These are phyloP conservation scores for Neocrepidodera transversa DNA, from an alignment of 2,888 invertebrate species.

Conservation along the genomic window DNA sequence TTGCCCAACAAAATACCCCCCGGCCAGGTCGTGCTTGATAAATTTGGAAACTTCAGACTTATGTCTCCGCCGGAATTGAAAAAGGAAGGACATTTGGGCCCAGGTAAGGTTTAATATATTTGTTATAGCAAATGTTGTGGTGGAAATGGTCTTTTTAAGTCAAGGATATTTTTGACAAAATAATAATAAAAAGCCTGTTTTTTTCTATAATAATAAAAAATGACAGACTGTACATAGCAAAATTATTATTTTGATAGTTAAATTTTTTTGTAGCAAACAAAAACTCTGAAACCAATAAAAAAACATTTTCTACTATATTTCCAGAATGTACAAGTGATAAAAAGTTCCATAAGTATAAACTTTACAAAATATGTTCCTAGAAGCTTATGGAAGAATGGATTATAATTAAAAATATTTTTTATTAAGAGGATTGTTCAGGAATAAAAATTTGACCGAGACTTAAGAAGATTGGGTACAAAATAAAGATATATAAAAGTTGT, in stretches of 20 bases:
- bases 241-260: conserved; percentile 60
- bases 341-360: too few relatives aligned
- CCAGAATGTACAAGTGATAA: too few relatives aligned
- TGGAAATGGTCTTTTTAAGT: too few relatives aligned
- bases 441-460: too few relatives aligned
- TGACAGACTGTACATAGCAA: background rate
- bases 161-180: background rate
- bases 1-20: conserved; percentile 55
- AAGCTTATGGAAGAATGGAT: too few relatives aligned
- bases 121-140: background rate
- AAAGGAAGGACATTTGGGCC: conserved; percentile 55
- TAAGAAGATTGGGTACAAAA: too few relatives aligned
- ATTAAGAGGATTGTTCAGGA: too few relatives aligned
- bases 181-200: too few relatives aligned
- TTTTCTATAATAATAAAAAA: too few relatives aligned
- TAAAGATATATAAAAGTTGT: too few relatives aligned
- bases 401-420: too few relatives aligned
- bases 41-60: conserved; percentile 75
- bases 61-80: conserved; percentile 61
- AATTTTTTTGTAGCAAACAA: conserved; percentile 26
- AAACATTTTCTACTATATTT: background rate
- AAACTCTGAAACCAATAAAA: background rate
- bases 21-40: conserved; percentile 73
- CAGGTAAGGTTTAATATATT: conserved; percentile 62
- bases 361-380: too few relatives aligned